Conservation (phyloP, 2,888 invertebrate species). For the Luffia ferchaultella region DNA sequence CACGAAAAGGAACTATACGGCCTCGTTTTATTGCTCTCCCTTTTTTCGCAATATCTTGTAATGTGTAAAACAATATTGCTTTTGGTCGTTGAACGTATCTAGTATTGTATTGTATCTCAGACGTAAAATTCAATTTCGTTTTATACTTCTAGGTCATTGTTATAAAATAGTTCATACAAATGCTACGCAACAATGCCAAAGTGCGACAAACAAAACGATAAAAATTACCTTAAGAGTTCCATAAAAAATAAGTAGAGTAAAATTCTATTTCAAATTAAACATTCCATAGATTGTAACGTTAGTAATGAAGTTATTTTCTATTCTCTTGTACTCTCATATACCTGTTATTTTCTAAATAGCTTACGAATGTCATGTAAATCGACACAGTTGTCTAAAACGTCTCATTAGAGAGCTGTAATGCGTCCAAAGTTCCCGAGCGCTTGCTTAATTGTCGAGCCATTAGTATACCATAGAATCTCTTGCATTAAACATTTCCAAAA, state of each 20-base stretch:
- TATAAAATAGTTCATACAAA: background rate
- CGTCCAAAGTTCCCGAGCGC: background rate
- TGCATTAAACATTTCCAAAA: background rate
- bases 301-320: no score
- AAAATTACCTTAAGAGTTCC: no score
- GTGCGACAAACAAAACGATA: no score
- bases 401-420: no score
- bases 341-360: no score
- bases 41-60: background rate
- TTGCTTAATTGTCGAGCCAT: background rate
- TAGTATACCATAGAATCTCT: background rate
- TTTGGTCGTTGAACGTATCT: background rate
- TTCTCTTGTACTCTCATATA: no score
- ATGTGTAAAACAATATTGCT: background rate
- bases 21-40: background rate
- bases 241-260: no score
- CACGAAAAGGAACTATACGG: background rate
- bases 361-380: no score
- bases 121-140: background rate
- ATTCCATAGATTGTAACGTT: no score
- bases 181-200: no score
- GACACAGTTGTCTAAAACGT: no score
- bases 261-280: no score
- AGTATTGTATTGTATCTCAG: background rate
- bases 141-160: background rate